Percentiles rank a stretch among this genome's conserved stretches.
Evolutionary conservation across 1,140 invertebrate genomes (phyloP).

Genomic region (Uloborus diversus): DNA sequence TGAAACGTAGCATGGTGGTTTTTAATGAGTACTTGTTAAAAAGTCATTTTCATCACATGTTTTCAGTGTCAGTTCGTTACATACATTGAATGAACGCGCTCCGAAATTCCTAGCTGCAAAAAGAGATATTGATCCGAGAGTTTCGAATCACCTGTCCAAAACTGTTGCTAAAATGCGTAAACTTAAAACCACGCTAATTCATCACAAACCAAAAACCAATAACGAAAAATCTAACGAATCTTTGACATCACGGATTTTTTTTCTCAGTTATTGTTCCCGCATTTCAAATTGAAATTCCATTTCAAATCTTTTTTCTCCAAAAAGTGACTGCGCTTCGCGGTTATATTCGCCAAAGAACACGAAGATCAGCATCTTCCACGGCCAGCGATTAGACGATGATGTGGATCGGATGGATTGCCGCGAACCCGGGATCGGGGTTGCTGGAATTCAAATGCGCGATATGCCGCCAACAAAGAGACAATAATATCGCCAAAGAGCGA

Average conservation of each 20-base stretch:
- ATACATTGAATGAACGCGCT: conserved; percentile 11
- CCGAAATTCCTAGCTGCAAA: conserved; percentile 28
- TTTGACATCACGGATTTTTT: background rate
- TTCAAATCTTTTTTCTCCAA: background rate
- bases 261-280: background rate
- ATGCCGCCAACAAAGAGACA: background rate
- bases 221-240: no score
- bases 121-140: conserved; percentile 27
- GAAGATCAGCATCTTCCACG: conserved; percentile 11
- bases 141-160: conserved; percentile 29
- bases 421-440: conserved; percentile 38
- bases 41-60: no score
- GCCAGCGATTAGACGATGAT: conserved; percentile 21
- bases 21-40: no score
- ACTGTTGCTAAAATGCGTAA: conserved; percentile 24
- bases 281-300: background rate
- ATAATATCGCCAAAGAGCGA: background rate
- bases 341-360: background rate
- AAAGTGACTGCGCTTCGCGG: background rate
- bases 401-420: conserved; percentile 30
- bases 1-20: no score
- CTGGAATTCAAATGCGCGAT: conserved; percentile 15
- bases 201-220: no score
- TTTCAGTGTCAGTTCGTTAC: conserved; percentile 17
- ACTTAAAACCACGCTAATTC: background rate